Evolutionary conservation across 2,797 vertebrate genomes (phyloP).

Genomic region (Mus spretus): DNA sequence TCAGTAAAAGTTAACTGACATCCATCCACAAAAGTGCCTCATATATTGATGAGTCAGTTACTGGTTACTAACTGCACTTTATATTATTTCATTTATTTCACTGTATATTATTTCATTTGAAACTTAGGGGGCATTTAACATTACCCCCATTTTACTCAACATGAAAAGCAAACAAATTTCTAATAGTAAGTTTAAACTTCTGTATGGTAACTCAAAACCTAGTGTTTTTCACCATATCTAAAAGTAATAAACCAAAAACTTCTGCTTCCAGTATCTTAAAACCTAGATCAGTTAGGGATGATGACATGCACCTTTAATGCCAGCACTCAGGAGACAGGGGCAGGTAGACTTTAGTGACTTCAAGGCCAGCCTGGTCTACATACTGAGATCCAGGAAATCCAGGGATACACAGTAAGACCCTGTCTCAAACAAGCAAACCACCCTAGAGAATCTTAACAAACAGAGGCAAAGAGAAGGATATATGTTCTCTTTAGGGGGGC

Average conservation of each 20-base stretch:
- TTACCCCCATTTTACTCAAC: constrained; percentile 28
- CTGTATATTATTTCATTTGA: constrained; percentile 8
- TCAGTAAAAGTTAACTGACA: background rate
- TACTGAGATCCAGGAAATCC: background rate
- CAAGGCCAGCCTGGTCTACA: background rate
- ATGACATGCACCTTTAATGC: background rate
- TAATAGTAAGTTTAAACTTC: constrained; percentile 43
- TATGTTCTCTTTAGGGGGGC: background rate
- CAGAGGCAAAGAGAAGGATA: constrained; percentile 12
- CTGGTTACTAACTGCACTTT: background rate
- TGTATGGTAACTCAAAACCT: background rate
- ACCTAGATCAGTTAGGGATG: background rate
- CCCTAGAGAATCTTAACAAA: background rate
- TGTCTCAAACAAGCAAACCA: background rate
- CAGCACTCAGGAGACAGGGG: no score
- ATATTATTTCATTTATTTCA: background rate
- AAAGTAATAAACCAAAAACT: constrained; percentile 32
- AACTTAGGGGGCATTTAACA: background rate
- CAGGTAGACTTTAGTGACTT: background rate
- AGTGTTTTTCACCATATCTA: background rate
- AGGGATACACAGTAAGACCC: background rate
- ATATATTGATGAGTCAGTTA: background rate
- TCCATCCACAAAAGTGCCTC: constrained; percentile 4
- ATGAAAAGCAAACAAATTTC: constrained; percentile 38
- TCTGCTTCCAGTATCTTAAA: background rate